A percentile compares a stretch with the other conserved stretches of the same genome.
Conservation (phyloP, 2,888 invertebrate genomes). For the Crematogaster levior region DNA sequence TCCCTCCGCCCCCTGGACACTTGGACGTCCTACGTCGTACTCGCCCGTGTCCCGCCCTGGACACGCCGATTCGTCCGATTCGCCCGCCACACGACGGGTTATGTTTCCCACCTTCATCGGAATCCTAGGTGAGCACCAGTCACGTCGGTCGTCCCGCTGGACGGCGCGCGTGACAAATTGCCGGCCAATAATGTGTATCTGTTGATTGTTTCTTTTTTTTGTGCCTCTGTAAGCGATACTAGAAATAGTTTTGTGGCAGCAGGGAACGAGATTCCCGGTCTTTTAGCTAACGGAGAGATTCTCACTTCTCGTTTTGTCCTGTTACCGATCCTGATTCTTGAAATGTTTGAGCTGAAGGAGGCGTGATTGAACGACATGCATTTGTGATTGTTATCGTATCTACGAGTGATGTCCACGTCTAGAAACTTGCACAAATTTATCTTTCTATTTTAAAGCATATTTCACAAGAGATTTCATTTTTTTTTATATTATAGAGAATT, state of each 20-base stretch:
- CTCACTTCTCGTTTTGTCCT: neutral
- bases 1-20: neutral
- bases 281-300: neutral
- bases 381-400: neutral
- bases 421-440: no score
- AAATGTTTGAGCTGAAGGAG: neutral
- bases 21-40: slow-evolving; percentile 49
- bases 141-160: neutral
- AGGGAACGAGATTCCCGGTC: neutral
- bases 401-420: neutral
- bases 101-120: slow-evolving; percentile 91
- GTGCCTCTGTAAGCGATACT: neutral
- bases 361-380: neutral
- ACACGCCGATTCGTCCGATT: slow-evolving; percentile 71
- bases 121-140: slow-evolving; percentile 89
- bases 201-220: slow-evolving; percentile 27
- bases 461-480: neutral
- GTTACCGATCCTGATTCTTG: neutral
- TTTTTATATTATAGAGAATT: neutral
- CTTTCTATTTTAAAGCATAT: neutral
- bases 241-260: neutral
- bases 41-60: slow-evolving; percentile 64
- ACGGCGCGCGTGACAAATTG: slow-evolving; percentile 10
- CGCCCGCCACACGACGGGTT: slow-evolving; percentile 86
- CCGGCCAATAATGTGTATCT: neutral